These are phyloP conservation scores for Hyposmocoma kahamanoa DNA, from an alignment of 1,140 invertebrate genomes.

Conservation along the genomic window DNA sequence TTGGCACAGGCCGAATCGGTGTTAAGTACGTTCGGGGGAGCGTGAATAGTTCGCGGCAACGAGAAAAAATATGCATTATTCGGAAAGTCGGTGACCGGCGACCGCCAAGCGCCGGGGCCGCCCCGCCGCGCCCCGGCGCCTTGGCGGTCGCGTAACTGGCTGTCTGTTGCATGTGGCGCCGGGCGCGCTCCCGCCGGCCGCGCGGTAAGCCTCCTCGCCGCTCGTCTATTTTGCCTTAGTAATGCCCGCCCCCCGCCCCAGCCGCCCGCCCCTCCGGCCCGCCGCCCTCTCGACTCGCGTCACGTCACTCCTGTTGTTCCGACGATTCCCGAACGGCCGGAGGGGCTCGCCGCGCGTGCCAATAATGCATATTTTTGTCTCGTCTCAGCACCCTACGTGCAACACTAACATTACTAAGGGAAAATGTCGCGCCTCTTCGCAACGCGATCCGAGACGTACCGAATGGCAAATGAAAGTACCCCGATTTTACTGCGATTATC, in stretches of 20 bases:
- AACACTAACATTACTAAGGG: constrained; percentile 65
- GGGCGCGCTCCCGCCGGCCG: constrained; percentile 16
- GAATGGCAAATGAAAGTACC: neutral
- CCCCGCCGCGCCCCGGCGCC: constrained; percentile 11
- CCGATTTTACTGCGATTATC: no score
- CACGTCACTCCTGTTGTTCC: neutral
- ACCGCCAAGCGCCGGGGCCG: neutral
- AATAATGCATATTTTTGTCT: constrained; percentile 57
- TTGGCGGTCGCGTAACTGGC: constrained; percentile 43
- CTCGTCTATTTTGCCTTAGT: constrained; percentile 56
- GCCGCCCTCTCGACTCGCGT: neutral
- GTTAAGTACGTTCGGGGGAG: no score
- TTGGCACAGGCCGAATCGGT: no score
- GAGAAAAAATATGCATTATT: constrained; percentile 63
- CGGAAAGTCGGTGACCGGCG: neutral
- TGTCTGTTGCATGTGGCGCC: constrained; percentile 40
- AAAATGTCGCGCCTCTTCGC: constrained; percentile 55
- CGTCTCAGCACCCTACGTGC: no score
- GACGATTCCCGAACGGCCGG: no score
- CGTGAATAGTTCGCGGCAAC: no score
- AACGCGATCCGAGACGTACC: constrained; percentile 17
- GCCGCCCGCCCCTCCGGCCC: constrained; percentile 1
- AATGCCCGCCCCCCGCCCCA: constrained; percentile 31
- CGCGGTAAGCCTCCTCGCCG: constrained; percentile 32
- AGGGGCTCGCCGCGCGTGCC: no score